Base-by-base conservation (phyloP, 2,888 invertebrate genomes). In the Oscheius sp. region DNA sequence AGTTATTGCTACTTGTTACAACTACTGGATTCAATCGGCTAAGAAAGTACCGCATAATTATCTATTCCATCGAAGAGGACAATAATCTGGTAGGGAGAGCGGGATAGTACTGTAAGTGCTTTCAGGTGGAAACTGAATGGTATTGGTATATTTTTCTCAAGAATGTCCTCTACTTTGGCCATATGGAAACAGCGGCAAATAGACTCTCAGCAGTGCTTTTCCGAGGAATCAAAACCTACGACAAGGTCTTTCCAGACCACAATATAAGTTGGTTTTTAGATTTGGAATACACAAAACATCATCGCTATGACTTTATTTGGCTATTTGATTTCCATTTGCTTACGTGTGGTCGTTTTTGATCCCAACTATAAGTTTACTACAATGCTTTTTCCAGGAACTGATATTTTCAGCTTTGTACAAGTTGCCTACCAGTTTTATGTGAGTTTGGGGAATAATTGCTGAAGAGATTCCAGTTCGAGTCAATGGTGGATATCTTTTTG, bases 121-220 rank as follows among this genome's bases (percentile, higher is more conserved):
- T 8, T 10, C 15, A 37, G 8, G 37, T 37, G 37, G n/a, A 37
- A 8, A 8, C 37, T 37, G 20, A 23, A 20, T 23, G 42, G 20
- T 48, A 23, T 25, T 23, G 48, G 48, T 55, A 34, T 55, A 55
- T 55, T 23, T 55, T 55, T 20, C 17, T 55, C 8, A 55, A 55
- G 20, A 55, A 55, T 23, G 12, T 55, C 17, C 55, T 55, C 34
- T 55, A 55, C 34, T 33, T 55, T 17, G 55, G 55, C 33, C 55
- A 55, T 55, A 20, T 55, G n/a, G 34, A 34, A 17, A 55, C 34
- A 55, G 55, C 55, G 2, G 23, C 23, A 2, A 55, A 55, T 34
- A 33, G 55, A 34, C 37, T 55, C 34, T 33, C 55, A 20, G 55
- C 55, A 15, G 34, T 55, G 15, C n/a, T 55, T 2, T 10, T 55